phyloP scores from a whole-genome alignment of 2,113 vertebrate species.

The Urocolius indicus region DNA sequence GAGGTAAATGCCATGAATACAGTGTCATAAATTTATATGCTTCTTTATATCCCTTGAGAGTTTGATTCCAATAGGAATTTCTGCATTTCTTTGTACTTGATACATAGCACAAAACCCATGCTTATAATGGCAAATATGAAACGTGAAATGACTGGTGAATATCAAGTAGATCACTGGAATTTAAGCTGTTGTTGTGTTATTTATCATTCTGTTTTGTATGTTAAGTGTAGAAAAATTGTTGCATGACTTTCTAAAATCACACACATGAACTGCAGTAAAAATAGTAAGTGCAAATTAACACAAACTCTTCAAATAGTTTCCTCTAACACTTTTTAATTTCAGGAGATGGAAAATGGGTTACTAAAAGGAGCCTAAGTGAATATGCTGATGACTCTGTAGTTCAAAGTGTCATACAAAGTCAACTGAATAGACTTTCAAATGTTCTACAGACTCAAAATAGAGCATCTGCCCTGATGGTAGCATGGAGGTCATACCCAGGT shows the following conservation, averaged over 20 bases:
- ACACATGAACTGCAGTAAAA: background rate
- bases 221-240: background rate
- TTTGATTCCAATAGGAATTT: background rate
- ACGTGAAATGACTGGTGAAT: background rate
- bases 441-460: background rate
- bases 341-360: constrained; percentile 71
- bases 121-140: background rate
- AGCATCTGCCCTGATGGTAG: background rate
- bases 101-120: background rate
- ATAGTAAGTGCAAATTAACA: background rate
- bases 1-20: background rate
- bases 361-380: constrained; percentile 48
- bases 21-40: background rate
- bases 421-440: background rate
- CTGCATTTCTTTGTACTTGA: background rate
- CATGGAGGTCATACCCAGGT: background rate
- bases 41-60: background rate
- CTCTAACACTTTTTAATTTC: background rate
- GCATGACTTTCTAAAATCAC: background rate
- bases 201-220: background rate
- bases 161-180: background rate
- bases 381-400: constrained; percentile 28
- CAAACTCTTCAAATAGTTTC: background rate
- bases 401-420: background rate
- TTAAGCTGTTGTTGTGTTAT: background rate